phyloP scores from a whole-genome alignment of 2,113 vertebrate species.

The Nothoprocta pentlandii region DNA sequence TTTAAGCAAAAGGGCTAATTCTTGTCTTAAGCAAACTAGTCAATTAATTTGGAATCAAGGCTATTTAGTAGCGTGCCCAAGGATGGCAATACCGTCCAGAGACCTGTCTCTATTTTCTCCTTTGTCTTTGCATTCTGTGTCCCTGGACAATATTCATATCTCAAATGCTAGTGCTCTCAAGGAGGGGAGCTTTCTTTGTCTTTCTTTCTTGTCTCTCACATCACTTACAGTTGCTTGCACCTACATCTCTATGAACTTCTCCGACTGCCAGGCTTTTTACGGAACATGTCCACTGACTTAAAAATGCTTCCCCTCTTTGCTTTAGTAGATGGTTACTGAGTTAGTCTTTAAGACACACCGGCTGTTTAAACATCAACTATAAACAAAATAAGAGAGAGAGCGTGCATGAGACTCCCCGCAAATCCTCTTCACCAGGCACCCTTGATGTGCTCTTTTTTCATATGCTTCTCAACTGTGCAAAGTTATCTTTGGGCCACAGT shows the following conservation, averaged over 20 bases:
- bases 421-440: not conserved
- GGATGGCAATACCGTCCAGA: not conserved
- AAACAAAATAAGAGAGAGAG: not conserved
- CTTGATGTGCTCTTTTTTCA: rapidly evolving
- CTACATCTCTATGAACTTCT: not conserved
- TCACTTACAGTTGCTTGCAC: not conserved
- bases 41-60: not conserved
- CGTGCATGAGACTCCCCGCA: not conserved
- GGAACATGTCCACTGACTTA: not conserved
- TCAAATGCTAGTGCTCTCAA: not conserved
- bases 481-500: not conserved
- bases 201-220: not conserved
- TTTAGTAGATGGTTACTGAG: not conserved
- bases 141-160: not conserved
- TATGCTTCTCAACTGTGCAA: not conserved
- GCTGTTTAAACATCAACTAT: not conserved
- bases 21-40: not conserved
- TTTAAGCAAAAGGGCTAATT: not conserved
- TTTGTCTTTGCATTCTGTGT: not conserved
- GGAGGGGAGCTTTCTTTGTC: not conserved
- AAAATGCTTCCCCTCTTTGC: not conserved
- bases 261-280: not conserved
- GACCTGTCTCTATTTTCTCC: not conserved
- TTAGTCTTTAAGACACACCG: rapidly evolving
- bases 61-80: not conserved